Conservation (phyloP, 2,113 vertebrate genomes). For the Porphyrio hochstetteri region DNA sequence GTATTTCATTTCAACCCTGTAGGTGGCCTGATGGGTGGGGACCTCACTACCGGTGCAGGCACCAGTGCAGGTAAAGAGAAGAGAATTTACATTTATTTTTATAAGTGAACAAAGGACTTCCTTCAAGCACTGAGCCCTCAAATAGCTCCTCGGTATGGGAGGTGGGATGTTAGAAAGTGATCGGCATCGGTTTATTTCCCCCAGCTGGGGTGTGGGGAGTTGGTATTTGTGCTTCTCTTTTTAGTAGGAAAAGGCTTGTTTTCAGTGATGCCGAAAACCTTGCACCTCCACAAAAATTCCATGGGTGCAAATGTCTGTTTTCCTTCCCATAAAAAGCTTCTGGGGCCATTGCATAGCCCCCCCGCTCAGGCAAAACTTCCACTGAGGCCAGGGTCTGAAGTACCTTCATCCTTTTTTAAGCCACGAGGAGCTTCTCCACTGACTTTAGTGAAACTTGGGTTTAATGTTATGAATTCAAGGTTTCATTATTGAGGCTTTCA, state of each 20-base stretch:
- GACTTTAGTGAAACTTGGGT: not conserved
- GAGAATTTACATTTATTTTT: conserved; percentile 1
- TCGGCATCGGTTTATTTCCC: not conserved
- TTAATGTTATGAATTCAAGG: not conserved
- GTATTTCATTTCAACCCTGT: conserved; percentile 60
- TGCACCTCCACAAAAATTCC: not conserved
- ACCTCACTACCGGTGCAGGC: conserved; percentile 98
- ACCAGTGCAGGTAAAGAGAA: conserved; percentile 95
- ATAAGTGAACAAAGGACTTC: conserved; percentile 6
- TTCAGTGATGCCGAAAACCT: not conserved
- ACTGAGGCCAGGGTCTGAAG: not conserved
- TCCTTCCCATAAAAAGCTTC: not conserved
- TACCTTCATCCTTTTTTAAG: not conserved
- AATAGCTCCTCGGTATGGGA: conserved; percentile 6
- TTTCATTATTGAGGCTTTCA: not conserved
- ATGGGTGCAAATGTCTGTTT: not conserved
- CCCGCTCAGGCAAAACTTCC: not conserved
- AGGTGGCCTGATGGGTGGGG: conserved; percentile 99
- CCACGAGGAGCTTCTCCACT: not conserved
- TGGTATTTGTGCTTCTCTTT: not conserved
- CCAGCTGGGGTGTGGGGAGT: not conserved
- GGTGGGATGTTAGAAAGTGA: not conserved
- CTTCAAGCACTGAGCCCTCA: not conserved
- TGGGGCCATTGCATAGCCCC: not conserved
- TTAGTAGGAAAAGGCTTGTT: not conserved